Conservation (phyloP, 2,797 vertebrate species). For the Myiotriccus ornatus region DNA sequence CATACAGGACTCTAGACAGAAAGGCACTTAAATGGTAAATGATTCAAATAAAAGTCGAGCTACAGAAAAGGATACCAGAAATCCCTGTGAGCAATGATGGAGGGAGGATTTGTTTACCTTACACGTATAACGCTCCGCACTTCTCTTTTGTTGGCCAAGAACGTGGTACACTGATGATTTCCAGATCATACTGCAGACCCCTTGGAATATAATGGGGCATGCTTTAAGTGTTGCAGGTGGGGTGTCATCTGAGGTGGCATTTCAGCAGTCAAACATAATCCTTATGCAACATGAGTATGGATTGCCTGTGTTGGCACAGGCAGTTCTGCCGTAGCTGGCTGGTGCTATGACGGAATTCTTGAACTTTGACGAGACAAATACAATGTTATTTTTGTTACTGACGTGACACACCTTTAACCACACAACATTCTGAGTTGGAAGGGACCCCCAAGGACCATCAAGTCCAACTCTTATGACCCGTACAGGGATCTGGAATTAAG, state of each 20-base stretch:
- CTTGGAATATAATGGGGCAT: background rate
- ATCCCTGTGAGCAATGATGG: background rate
- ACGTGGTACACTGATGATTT: background rate
- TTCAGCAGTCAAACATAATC: constrained; percentile 8
- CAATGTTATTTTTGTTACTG: background rate
- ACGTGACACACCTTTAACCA: background rate
- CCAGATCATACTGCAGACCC: constrained; percentile 2
- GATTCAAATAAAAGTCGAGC: constrained; percentile 32
- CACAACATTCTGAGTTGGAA: background rate
- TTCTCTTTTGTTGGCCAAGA: constrained; percentile 30
- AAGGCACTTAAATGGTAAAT: constrained; percentile 9
- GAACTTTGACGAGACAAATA: background rate
- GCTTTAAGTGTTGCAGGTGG: constrained; percentile 3
- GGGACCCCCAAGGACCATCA: background rate
- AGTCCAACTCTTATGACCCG: background rate
- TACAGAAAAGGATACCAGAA: constrained; percentile 16
- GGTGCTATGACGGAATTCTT: background rate
- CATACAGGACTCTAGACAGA: background rate
- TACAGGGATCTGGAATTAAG: background rate
- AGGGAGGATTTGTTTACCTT: constrained; percentile 14
- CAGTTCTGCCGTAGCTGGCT: background rate
- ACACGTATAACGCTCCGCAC: background rate
- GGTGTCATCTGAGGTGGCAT: background rate
- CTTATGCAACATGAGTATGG: background rate
- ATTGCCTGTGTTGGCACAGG: background rate